Base-by-base conservation (phyloP, 2,888 invertebrate genomes). In the Dusona sp. region DNA sequence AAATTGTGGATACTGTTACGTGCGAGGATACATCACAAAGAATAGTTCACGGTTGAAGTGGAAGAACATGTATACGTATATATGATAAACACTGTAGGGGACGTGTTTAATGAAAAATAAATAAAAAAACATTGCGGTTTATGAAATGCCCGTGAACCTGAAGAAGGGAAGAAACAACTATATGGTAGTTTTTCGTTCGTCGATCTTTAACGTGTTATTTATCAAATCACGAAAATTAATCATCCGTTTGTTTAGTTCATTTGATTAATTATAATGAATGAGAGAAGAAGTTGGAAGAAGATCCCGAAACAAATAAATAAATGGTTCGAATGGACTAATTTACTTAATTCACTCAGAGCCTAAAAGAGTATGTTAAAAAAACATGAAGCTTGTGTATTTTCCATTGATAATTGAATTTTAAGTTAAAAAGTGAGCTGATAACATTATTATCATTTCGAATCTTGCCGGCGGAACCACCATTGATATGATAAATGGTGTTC, bases 391-490 rank as follows among this genome's bases (percentile, higher is more conserved):
- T 6, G 25, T 22, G 3, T 11, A 29, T 61, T 22, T 22, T 54
- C 9, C 22, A 54, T 54, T 22, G 16, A 16, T 61, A 13, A 7
- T 29, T 61, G 61, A 16, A 61, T 61, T 61, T 16, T 1, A 57
- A 29, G 61, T 29, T 22, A 6, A 8, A 29, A 75, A 70, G 11
- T 16, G 13, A 8, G 75, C 16, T 7, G 51, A 29, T 19, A 75
- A 79, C 9, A 48, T 80, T 67, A 74, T 70, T 54, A 42, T 9
- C 54, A n/a, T 45, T 75, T 67, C 25, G 22, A 22, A 13, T 42
- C 6, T 84, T 85, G 70, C 85, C 88, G 84, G 61, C 61, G 11
- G 86, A 82, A 77, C 64, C n/a, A 61, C 65, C 36, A 78, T 42
- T 57, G 54, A 67, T 36, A 42, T 42, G 81, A 77, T 45, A 33